Evolutionary conservation across 2,113 vertebrate genomes (phyloP), one percentile per base, ranked within the genome.

Genomic region (Lota lota): DNA sequence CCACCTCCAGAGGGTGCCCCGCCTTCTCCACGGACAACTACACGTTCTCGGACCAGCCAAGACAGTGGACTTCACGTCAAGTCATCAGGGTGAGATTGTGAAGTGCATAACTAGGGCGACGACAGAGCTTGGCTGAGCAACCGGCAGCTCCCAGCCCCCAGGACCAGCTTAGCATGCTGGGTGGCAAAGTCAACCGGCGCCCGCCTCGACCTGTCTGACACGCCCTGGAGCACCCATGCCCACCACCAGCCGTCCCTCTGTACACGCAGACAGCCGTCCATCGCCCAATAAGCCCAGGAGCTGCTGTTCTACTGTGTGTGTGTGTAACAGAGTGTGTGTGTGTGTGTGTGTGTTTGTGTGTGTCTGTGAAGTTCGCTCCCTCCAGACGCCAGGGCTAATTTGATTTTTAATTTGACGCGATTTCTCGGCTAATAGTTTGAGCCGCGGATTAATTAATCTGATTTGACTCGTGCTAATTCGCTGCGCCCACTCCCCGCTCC

Each of bases 401-500:
- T 90, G 90, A 91, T 87, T 91, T 91, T 91, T 91, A 92, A 92
- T 92, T 87, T 88, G 85, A 89, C 69, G 57, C 62, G 91, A 92
- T 89, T 91, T 75, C 79, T 80, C 61, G 17, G 79, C 83, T 91
- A 88, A 91, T 87, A 80, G 78, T 85, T 80, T 83, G 82, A 88
- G 79, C 63, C 70, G 72, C n/a, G 64, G 80, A 88, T 90, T 88
- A 84, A 89, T 92, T 90, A 91, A 92, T 92, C 70, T 88, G 85
- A 90, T 87, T 83, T 89, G 91, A 91, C 91, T 90, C 83, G 89
- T 90, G 86, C 89, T 91, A 84, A 89, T 92, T 90, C 85, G 78
- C 79, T 72, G 84, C 69, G 79, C 70, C 82, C 76, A 79, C 66
- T 19, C 69, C 73, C 74, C 74, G 72, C 75, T 58, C 40, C 60